Evolutionary conservation across 2,888 invertebrate genomes (phyloP), one percentile per base, ranked within the genome.

Genomic region (Boloria selene): DNA sequence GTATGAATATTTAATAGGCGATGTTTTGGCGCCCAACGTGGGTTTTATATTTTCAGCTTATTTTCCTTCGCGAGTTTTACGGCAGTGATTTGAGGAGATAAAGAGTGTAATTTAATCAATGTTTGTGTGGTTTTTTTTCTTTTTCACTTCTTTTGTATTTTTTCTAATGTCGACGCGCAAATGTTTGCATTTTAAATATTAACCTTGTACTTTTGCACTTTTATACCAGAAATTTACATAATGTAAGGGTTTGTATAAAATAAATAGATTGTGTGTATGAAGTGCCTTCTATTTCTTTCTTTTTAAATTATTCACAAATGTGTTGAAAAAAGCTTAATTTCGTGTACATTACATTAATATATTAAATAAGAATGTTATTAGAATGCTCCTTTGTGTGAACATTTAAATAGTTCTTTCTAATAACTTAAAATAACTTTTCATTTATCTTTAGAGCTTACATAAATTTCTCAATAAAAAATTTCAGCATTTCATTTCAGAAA

Each of bases 1-100:
- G 77, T 80, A 86, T 87, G 85, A 87, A 87, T 88, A 88, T 87
- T 86, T 84, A 82, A 81, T 74, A 71, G 74, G 72, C 73, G 76
- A 79, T 77, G 78, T 78, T 83, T 81, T 83, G 85, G 83, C 86
- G 83, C 84, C 84, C 84, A 80, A 73, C 82, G 73, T 75, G 82
- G 79, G 79, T 73, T 75, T 75, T 76, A 75, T 75, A 74, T 77
- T 77, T 75, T 73, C 73, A 72, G 77, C 74, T 74, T 75, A 70
- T 77, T 76, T 78, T 77, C 73, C 73, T 71, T 73, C 67, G 71
- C 72, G 73, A 75, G 74, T 75, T 77, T 78, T 73, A 73, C 73
- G 74, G 71, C 75, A 74, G 76, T 76, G 78, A 79, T 78, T 81
- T 78, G 74, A 75, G 72, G 72, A 77, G 77, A 79, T 78, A 76